A percentile compares a stretch with the other conserved stretches of the same genome.
phyloP scores from a whole-genome alignment of 2,888 invertebrate genomes.

The Parelbella ahira region DNA sequence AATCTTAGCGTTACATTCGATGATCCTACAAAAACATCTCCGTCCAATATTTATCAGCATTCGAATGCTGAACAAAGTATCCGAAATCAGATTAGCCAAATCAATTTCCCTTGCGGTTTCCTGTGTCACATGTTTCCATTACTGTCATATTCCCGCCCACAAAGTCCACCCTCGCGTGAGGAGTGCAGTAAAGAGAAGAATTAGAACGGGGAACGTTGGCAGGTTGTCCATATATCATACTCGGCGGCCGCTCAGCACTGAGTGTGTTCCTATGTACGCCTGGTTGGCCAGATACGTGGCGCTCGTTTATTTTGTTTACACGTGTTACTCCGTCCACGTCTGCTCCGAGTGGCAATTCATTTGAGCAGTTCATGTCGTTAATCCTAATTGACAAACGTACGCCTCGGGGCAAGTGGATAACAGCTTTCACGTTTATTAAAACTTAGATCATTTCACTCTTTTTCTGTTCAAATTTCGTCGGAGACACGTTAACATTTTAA shows the following conservation, averaged over 20 bases:
- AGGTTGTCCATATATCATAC: constrained; percentile 67
- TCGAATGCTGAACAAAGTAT: too few species aligned
- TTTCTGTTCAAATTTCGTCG: too few species aligned
- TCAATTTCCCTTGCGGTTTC: constrained; percentile 39
- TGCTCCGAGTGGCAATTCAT: constrained; percentile 38
- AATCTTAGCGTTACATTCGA: too few species aligned
- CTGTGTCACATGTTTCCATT: constrained; percentile 58
- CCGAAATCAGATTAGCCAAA: constrained; percentile 6
- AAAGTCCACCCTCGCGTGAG: constrained; percentile 33
- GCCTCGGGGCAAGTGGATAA: not conserved
- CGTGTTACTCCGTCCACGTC: constrained; percentile 44
- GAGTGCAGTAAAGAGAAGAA: constrained; percentile 54
- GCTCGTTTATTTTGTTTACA: constrained; percentile 63
- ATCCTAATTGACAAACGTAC: constrained; percentile 20
- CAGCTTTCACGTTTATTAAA: constrained; percentile 10
- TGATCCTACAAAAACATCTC: too few species aligned
- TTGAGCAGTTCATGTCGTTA: constrained; percentile 30
- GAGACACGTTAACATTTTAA: too few species aligned
- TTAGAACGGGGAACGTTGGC: constrained; percentile 45
- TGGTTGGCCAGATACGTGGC: constrained; percentile 36
- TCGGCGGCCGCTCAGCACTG: constrained; percentile 51
- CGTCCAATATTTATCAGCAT: too few species aligned
- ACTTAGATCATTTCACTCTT: constrained; percentile 5
- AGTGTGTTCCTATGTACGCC: constrained; percentile 72
- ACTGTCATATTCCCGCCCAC: constrained; percentile 57